Percentiles rank a stretch among this genome's conserved stretches.
Evolutionary conservation across 2,797 vertebrate genomes (phyloP).

Genomic region (Melanotaenia trifasciata): DNA sequence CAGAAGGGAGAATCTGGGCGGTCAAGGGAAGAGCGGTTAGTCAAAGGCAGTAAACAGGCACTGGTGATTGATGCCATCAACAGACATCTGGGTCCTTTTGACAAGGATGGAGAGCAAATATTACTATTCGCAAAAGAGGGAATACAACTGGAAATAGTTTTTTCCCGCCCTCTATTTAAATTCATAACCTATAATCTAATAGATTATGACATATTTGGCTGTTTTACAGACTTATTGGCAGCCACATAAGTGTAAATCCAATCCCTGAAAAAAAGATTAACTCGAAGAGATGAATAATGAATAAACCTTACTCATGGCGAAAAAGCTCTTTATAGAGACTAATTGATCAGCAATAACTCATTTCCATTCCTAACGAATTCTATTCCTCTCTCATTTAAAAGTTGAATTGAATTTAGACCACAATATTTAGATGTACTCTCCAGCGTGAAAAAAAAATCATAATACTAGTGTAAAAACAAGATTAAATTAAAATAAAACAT

Average conservation of each 20-base stretch:
- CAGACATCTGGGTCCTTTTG: constrained; percentile 25
- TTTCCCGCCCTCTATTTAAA: background rate
- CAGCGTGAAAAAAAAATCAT: background rate
- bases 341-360: background rate
- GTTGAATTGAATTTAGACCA: background rate
- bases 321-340: background rate
- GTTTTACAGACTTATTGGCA: too few species aligned
- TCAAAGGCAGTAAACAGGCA: constrained; percentile 58
- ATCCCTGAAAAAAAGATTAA: background rate
- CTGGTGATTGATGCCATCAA: constrained; percentile 60
- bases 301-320: background rate
- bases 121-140: background rate
- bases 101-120: constrained; percentile 22
- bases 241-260: background rate
- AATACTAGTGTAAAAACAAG: background rate
- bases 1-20: constrained; percentile 46
- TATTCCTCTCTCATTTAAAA: background rate
- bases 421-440: background rate
- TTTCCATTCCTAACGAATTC: background rate
- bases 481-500: too few species aligned
- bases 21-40: constrained; percentile 49
- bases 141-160: background rate
- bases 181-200: background rate
- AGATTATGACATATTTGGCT: too few species aligned
- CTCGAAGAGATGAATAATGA: background rate